Evolutionary conservation across 2,797 vertebrate genomes (phyloP).

Genomic region (Anabacerthia variegaticeps): DNA sequence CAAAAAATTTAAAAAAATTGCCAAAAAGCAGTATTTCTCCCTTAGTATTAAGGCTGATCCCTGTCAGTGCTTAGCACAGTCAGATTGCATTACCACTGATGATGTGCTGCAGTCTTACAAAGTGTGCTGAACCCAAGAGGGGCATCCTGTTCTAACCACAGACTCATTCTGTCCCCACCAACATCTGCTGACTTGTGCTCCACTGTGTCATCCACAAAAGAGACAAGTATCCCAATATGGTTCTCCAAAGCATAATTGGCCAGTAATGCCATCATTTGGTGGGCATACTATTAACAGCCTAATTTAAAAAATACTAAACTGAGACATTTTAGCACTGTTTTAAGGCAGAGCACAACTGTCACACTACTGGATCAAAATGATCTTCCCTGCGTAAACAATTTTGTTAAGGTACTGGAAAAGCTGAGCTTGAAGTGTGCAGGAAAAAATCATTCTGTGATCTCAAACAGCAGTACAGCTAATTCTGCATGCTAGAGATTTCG

Average conservation of each 20-base stretch:
- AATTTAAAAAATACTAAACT: background rate
- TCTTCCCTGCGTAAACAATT: background rate
- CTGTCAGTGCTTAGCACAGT: background rate
- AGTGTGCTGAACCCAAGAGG: background rate
- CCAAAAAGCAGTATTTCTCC: background rate
- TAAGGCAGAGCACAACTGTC: background rate
- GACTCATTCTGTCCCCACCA: background rate
- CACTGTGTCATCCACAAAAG: background rate
- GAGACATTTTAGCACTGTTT: background rate
- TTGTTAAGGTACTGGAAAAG: background rate
- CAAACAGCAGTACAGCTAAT: background rate
- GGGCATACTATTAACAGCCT: background rate
- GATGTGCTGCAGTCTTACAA: background rate
- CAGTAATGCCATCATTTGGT: background rate
- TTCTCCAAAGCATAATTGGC: background rate
- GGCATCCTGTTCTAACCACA: background rate
- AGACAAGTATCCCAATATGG: accelerated
- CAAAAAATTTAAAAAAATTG: background rate
- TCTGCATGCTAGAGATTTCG: background rate
- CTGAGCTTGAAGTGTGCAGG: background rate
- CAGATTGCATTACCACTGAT: background rate
- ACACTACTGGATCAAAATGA: background rate
- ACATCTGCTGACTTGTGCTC: background rate
- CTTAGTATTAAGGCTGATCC: background rate
- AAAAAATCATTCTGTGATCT: background rate